Conservation (phyloP, 2,797 vertebrate species). For the Melanotaenia parkinsoni region DNA sequence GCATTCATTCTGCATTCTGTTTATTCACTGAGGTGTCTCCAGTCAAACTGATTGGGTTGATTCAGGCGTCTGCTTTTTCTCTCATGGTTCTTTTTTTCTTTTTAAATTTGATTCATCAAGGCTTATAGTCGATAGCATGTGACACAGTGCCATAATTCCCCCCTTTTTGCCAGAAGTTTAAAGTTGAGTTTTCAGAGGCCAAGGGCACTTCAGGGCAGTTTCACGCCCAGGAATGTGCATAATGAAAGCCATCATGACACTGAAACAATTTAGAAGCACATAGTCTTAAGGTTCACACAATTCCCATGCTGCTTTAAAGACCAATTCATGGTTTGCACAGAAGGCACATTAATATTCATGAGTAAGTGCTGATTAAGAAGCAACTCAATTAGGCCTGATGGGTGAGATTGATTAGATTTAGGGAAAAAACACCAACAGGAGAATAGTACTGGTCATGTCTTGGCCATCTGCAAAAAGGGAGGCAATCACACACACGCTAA, state of each 20-base stretch:
- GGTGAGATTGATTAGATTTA: neutral
- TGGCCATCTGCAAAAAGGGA: neutral
- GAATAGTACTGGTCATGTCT: neutral
- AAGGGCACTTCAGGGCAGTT: neutral
- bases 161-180: neutral
- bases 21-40: too few species aligned
- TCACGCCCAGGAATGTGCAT: neutral
- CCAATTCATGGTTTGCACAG: neutral
- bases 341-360: neutral
- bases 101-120: too few species aligned
- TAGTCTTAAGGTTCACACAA: neutral
- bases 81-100: too few species aligned
- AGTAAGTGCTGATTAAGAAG: neutral
- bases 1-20: too few species aligned
- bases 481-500: neutral
- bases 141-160: neutral
- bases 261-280: neutral
- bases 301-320: neutral
- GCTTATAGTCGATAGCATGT: neutral
- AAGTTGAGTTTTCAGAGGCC: neutral
- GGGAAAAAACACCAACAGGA: neutral
- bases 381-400: constrained; percentile 3
- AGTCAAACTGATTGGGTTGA: neutral
- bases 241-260: neutral
- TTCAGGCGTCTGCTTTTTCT: neutral